phyloP scores from a whole-genome alignment of 2,888 invertebrate species.

The Hyppa rectilinea region DNA sequence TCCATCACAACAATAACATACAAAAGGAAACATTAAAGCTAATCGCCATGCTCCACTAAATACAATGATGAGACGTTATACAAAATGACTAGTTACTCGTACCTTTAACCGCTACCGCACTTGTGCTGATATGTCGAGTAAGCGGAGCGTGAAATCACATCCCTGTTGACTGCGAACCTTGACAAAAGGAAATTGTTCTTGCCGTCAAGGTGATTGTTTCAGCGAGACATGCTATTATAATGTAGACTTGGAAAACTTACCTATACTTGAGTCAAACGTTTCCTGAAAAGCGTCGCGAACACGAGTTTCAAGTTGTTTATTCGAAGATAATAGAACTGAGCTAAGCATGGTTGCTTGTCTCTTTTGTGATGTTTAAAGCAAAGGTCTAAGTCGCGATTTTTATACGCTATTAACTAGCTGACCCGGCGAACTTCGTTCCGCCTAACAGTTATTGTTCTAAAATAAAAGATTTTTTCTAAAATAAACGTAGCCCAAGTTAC shows the following conservation, averaged over 20 bases:
- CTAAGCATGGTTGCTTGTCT: too few species aligned
- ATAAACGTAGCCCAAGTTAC: too few species aligned
- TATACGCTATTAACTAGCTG: too few species aligned
- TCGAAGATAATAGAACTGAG: slow-evolving; percentile 8
- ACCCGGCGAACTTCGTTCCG: too few species aligned
- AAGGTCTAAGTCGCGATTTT: too few species aligned
- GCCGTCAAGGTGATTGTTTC: slow-evolving; percentile 72
- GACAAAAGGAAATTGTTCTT: slow-evolving; percentile 77
- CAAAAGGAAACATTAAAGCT: slow-evolving; percentile 14
- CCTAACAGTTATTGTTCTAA: too few species aligned
- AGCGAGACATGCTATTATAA: slow-evolving; percentile 68
- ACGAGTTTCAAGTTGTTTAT: slow-evolving; percentile 1
- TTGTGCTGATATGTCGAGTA: slow-evolving; percentile 66
- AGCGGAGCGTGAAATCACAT: slow-evolving; percentile 79
- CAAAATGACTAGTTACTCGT: slow-evolving; percentile 61
- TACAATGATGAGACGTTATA: slow-evolving; percentile 51
- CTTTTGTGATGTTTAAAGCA: too few species aligned
- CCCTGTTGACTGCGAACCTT: slow-evolving; percentile 74
- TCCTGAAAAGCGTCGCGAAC: slow-evolving; percentile 17
- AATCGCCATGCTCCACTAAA: slow-evolving; percentile 49
- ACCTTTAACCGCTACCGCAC: slow-evolving; percentile 54
- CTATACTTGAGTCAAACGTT: slow-evolving; percentile 66
- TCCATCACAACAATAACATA: neutral
- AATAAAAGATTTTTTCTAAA: too few species aligned
- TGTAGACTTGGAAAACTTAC: slow-evolving; percentile 39